Conservation (phyloP, 2,888 invertebrate genomes). For the Cantharis flavilabris region DNA sequence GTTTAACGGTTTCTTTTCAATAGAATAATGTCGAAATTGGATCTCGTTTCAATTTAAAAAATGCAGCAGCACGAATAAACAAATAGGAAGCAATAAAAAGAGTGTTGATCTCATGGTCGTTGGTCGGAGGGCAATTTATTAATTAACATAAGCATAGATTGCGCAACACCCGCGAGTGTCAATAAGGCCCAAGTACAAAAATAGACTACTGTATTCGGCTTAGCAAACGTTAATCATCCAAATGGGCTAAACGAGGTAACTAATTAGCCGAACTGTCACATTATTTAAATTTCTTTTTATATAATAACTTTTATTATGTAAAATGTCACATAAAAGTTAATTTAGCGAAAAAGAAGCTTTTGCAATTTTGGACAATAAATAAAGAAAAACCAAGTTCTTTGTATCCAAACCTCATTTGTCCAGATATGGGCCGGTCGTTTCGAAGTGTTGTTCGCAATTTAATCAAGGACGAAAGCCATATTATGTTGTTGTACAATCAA, state of each 20-base stretch:
- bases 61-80: constrained; percentile 1
- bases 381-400: not conserved
- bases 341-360: not conserved
- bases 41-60: not conserved
- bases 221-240: not conserved
- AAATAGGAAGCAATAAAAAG: constrained; percentile 4
- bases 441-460: constrained; percentile 20
- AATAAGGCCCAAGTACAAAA: not conserved
- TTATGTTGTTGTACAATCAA: constrained; percentile 27
- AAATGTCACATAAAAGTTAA: not conserved
- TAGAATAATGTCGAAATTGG: not conserved
- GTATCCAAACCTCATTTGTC: constrained; percentile 10
- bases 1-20: not conserved
- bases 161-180: not conserved
- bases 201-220: not conserved
- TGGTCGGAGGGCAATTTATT: not conserved
- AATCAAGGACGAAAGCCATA: constrained; percentile 32
- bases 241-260: not conserved
- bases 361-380: not conserved
- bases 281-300: not conserved
- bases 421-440: constrained; percentile 28
- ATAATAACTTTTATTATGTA: not conserved
- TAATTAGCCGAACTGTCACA: not conserved
- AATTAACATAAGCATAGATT: not conserved
- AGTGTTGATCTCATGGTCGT: not conserved